Percentiles rank a stretch among this genome's conserved stretches.
Evolutionary conservation across 2,888 invertebrate species (phyloP).

Genomic region (Trichogramma evanescens): DNA sequence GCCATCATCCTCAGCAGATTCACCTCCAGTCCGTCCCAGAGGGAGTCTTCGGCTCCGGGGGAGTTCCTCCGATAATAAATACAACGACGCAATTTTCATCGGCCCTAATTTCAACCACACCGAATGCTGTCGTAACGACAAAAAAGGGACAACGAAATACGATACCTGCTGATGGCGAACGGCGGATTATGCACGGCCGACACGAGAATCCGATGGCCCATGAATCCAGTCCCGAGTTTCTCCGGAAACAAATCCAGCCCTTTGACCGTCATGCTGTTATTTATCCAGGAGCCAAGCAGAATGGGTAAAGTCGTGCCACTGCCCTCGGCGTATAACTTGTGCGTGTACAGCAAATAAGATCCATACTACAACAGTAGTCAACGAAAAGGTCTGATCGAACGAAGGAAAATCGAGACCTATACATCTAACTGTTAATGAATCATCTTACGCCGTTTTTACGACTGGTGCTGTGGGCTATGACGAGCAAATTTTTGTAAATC

Average conservation of each 20-base stretch:
- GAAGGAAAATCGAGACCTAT: neutral
- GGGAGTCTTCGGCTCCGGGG: constrained; percentile 48
- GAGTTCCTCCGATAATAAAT: constrained; percentile 17
- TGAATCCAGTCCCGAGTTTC: constrained; percentile 63
- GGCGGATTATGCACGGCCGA: constrained; percentile 68
- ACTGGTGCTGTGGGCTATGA: constrained; percentile 62
- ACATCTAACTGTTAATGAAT: neutral
- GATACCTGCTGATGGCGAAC: constrained; percentile 61
- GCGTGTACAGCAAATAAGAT: constrained; percentile 68
- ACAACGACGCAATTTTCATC: too few relatives aligned
- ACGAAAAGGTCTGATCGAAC: neutral
- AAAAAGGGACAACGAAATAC: neutral
- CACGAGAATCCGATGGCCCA: constrained; percentile 67
- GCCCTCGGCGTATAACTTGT: constrained; percentile 66
- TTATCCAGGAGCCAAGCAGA: constrained; percentile 67
- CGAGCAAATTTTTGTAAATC: constrained; percentile 63
- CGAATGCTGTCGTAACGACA: neutral
- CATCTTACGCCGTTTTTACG: constrained; percentile 29
- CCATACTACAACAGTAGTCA: constrained; percentile 50
- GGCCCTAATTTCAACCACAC: neutral
- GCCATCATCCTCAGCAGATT: constrained; percentile 59
- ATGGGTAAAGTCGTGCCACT: constrained; percentile 62
- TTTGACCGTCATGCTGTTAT: constrained; percentile 52
- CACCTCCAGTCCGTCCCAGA: constrained; percentile 72
- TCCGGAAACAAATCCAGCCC: constrained; percentile 61